Evolutionary conservation across 2,797 vertebrate genomes (phyloP).

Genomic region (Chanos chanos): DNA sequence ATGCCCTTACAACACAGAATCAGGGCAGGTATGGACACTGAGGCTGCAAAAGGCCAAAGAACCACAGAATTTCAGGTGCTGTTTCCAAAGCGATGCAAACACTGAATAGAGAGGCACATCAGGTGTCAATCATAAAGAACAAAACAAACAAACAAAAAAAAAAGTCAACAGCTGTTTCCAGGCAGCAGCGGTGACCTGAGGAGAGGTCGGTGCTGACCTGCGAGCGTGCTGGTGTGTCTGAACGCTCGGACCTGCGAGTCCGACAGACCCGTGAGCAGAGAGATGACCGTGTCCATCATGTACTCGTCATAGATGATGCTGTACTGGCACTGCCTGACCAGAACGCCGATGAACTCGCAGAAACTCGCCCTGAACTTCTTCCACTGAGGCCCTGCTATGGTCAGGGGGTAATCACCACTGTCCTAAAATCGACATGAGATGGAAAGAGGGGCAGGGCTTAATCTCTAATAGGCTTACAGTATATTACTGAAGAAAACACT

Average conservation of each 20-base stretch:
- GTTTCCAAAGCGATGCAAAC: too few relatives aligned
- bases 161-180: too few relatives aligned
- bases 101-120: too few relatives aligned
- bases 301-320: slow-evolving; percentile 99
- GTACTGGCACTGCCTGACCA: slow-evolving; percentile 98
- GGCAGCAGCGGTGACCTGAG: too few relatives aligned
- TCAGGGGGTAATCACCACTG: slow-evolving; percentile 97
- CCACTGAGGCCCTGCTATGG: slow-evolving; percentile 98
- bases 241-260: slow-evolving; percentile 99
- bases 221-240: slow-evolving; percentile 98
- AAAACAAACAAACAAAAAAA: too few relatives aligned
- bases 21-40: background rate
- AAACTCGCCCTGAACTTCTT: slow-evolving; percentile 99
- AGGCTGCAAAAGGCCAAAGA: background rate
- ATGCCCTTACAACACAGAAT: background rate
- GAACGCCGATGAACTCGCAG: slow-evolving; percentile 97
- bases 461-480: background rate
- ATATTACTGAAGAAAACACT: background rate
- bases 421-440: slow-evolving; percentile 76
- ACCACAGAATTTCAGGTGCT: background rate
- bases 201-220: slow-evolving; percentile 74
- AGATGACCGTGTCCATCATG: slow-evolving; percentile 99
- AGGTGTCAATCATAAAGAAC: too few relatives aligned
- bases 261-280: slow-evolving; percentile 95
- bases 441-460: background rate